Conservation (phyloP, 1,140 invertebrate genomes). For the Drosophila miranda region DNA sequence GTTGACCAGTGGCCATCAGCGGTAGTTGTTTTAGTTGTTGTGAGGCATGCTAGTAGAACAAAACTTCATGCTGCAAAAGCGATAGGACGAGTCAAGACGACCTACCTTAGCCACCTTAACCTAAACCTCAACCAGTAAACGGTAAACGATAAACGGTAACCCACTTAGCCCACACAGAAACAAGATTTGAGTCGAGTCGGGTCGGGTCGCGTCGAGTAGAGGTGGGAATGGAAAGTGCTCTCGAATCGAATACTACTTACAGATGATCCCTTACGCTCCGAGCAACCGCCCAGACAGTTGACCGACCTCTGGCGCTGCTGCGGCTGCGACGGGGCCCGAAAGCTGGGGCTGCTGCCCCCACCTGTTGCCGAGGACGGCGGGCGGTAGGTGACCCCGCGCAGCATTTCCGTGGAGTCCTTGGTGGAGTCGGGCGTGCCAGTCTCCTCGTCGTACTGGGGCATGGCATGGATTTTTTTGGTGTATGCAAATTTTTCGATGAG, state of each 20-base stretch:
- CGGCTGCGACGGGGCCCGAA: slow-evolving; percentile 73
- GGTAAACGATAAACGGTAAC: neutral
- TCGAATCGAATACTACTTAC: slow-evolving; percentile 83
- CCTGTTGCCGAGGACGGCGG: slow-evolving; percentile 73
- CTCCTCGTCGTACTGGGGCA: slow-evolving; percentile 82
- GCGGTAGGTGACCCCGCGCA: slow-evolving; percentile 83
- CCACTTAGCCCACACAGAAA: neutral
- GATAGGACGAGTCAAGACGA: slow-evolving; percentile 23
- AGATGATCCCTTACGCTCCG: slow-evolving; percentile 85
- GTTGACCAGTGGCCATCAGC: slow-evolving; percentile 1
- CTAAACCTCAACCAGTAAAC: neutral
- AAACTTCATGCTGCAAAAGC: slow-evolving; percentile 48
- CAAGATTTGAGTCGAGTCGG: neutral
- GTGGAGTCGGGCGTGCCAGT: slow-evolving; percentile 83
- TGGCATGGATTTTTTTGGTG: slow-evolving; percentile 42
- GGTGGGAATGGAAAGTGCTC: neutral
- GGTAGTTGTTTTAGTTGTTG: slow-evolving; percentile 32
- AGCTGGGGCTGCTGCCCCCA: slow-evolving; percentile 58
- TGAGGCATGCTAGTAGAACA: slow-evolving; percentile 40
- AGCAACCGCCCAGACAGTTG: slow-evolving; percentile 85
- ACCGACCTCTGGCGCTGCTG: slow-evolving; percentile 81
- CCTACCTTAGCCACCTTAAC: slow-evolving; percentile 23
- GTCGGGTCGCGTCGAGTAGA: neutral
- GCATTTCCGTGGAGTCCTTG: slow-evolving; percentile 82
- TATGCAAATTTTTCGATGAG: slow-evolving; percentile 76